A percentile compares a stretch with the other conserved stretches of the same genome.
These are phyloP conservation scores for Hydroisotoma schaefferi DNA, from an alignment of 2,888 invertebrate species.

Conservation along the genomic window DNA sequence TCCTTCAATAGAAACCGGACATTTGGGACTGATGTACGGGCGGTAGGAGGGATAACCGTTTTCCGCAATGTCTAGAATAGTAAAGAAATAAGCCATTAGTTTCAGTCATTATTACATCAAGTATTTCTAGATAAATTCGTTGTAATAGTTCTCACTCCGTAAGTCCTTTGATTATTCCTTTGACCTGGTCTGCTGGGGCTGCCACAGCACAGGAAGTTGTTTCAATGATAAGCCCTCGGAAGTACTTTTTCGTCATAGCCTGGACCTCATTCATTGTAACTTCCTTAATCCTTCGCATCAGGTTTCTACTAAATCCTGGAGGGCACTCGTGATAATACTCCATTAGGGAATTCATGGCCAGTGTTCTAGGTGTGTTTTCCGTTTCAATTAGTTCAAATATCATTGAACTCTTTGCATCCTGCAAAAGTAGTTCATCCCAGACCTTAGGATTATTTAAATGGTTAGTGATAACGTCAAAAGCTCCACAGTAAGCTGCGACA, in stretches of 20 bases:
- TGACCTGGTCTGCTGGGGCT: slow-evolving; percentile 15
- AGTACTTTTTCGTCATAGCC: slow-evolving; percentile 16
- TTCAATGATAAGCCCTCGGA: slow-evolving; percentile 22
- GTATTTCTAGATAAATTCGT: neutral
- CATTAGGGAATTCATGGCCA: slow-evolving; percentile 60
- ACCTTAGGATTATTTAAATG: slow-evolving; percentile 55
- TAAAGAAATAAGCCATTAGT: neutral
- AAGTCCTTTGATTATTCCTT: slow-evolving; percentile 16
- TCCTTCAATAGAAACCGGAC: neutral
- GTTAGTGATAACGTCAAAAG: slow-evolving; percentile 67
- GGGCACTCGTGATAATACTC: slow-evolving; percentile 68
- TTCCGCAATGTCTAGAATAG: slow-evolving; percentile 17
- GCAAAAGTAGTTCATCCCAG: slow-evolving; percentile 71
- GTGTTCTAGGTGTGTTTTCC: slow-evolving; percentile 53
- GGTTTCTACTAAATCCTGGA: neutral
- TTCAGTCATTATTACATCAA: neutral
- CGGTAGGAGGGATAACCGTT: slow-evolving; percentile 18
- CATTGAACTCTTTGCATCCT: slow-evolving; percentile 79
- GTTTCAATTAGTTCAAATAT: slow-evolving; percentile 75
- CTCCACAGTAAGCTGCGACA: slow-evolving; percentile 72
- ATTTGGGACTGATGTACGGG: slow-evolving; percentile 21
- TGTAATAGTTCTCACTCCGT: slow-evolving; percentile 22
- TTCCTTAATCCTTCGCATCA: slow-evolving; percentile 12
- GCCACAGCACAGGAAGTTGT: slow-evolving; percentile 15
- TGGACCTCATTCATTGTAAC: slow-evolving; percentile 20